Percentiles rank a stretch among this genome's conserved stretches.
phyloP scores from a whole-genome alignment of 2,888 invertebrate genomes.

The Orchestes rusci region DNA sequence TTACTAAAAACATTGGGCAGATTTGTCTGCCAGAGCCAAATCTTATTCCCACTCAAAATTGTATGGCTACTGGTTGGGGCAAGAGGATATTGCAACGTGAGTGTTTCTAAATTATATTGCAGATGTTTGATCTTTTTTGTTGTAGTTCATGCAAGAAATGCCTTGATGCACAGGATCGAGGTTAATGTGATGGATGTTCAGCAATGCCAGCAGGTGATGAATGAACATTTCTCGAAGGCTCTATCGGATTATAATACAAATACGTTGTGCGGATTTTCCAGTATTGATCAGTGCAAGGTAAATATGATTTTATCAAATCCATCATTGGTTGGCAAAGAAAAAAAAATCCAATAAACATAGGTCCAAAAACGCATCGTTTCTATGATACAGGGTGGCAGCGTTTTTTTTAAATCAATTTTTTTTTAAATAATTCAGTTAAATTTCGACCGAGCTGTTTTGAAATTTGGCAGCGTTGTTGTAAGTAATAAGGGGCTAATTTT shows the following conservation, averaged over 20 bases:
- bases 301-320: too few relatives aligned
- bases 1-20: conserved; percentile 65
- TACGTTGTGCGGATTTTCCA: conserved; percentile 63
- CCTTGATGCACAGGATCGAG: conserved; percentile 67
- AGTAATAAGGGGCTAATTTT: too few relatives aligned
- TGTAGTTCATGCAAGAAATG: conserved; percentile 67
- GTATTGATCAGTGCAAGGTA: conserved; percentile 71
- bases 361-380: too few relatives aligned
- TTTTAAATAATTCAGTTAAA: too few relatives aligned
- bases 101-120: conserved; percentile 26
- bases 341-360: too few relatives aligned
- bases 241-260: conserved; percentile 53
- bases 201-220: conserved; percentile 54
- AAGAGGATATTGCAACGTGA: conserved; percentile 70
- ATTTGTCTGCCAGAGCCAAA: conserved; percentile 59
- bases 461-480: too few relatives aligned
- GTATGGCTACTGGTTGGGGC: conserved; percentile 79
- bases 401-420: too few relatives aligned
- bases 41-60: conserved; percentile 55
- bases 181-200: conserved; percentile 57
- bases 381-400: too few relatives aligned
- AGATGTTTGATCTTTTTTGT: conserved; percentile 25
- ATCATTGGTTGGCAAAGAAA: too few relatives aligned
- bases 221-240: conserved; percentile 51
- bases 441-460: too few relatives aligned